Conservation (phyloP, 2,888 invertebrate species). For the Napeogenes sylphis region DNA sequence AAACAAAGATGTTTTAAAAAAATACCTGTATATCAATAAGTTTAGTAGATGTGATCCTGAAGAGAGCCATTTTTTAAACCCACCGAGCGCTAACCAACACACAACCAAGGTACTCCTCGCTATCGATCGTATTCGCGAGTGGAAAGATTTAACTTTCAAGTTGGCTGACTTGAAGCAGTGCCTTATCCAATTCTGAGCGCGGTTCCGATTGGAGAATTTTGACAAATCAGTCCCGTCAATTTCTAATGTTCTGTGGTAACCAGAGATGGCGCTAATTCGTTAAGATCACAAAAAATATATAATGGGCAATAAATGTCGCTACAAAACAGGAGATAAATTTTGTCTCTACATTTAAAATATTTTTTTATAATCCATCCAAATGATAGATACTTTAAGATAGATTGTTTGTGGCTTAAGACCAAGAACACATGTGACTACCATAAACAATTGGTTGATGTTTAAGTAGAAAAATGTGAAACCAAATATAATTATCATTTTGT, state of each 20-base stretch:
- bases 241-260: neutral
- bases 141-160: conserved; percentile 25
- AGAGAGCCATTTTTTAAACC: conserved; percentile 79
- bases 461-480: no score
- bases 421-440: no score
- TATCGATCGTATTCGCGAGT: conserved; percentile 62
- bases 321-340: neutral
- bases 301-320: no score
- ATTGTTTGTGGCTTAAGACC: no score
- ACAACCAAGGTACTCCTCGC: conserved; percentile 42
- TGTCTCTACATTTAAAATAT: neutral
- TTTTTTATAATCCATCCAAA: neutral
- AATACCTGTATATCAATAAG: conserved; percentile 80
- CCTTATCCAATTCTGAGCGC: neutral
- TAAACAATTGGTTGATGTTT: no score
- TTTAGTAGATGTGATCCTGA: conserved; percentile 80
- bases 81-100: conserved; percentile 56
- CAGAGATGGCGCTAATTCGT: conserved; percentile 12
- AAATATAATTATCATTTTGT: no score
- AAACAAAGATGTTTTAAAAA: conserved; percentile 22
- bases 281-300: no score
- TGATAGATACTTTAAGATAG: neutral
- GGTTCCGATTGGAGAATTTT: conserved; percentile 7
- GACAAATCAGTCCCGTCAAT: conserved; percentile 12
- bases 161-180: conserved; percentile 21